Conservation (phyloP, 2,113 vertebrate species). For the Merops nubicus region DNA sequence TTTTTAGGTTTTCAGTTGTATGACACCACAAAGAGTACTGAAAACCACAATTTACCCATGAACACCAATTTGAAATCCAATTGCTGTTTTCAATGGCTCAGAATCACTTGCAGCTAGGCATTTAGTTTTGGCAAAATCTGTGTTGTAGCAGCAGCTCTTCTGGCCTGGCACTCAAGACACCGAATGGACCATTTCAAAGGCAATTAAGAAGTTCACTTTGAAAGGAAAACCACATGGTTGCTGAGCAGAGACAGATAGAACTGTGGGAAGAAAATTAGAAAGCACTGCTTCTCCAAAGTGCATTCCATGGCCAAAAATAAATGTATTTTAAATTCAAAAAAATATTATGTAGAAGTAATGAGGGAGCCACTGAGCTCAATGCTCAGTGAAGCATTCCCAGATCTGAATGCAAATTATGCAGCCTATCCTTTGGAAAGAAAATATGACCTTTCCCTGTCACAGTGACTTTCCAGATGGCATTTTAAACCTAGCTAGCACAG, state of each 20-base stretch:
- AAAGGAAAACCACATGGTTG: neutral
- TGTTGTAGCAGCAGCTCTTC: neutral
- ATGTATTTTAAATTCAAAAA: neutral
- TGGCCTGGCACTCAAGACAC: neutral
- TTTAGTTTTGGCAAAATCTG: neutral
- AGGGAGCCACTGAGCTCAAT: neutral
- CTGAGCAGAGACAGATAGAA: constrained; percentile 8
- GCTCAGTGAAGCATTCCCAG: neutral
- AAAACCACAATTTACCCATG: neutral
- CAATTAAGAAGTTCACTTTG: neutral
- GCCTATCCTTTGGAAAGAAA: neutral
- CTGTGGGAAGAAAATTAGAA: constrained; percentile 30
- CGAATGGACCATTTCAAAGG: neutral
- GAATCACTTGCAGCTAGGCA: neutral
- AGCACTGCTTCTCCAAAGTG: neutral
- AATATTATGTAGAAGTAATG: neutral
- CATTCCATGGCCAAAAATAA: neutral
- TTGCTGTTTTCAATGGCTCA: neutral
- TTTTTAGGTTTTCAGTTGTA: neutral
- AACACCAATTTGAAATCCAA: neutral
- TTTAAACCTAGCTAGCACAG: neutral
- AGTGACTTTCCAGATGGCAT: neutral
- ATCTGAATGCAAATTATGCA: neutral
- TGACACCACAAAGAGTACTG: neutral
- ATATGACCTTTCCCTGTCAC: neutral